phyloP scores from a whole-genome alignment of 2,797 vertebrate genomes.

The Hephaestus fuliginosus region DNA sequence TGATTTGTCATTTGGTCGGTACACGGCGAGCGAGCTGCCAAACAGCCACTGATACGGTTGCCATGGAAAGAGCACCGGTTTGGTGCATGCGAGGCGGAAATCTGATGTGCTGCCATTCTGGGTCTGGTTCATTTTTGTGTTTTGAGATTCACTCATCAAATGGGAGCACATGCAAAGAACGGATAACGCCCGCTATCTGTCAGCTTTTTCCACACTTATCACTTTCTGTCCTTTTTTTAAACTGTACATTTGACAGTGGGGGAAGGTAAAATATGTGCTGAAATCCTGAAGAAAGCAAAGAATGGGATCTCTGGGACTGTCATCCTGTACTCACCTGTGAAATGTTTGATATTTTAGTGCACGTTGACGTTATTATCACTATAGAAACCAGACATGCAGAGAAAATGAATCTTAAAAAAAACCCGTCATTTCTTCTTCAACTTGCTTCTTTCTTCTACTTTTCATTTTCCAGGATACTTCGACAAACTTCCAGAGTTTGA shows the following conservation, averaged over 20 bases:
- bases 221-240: slow-evolving; percentile 14
- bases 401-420: neutral
- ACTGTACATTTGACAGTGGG: neutral
- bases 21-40: slow-evolving; percentile 65
- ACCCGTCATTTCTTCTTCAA: neutral
- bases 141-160: slow-evolving; percentile 41
- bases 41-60: slow-evolving; percentile 76
- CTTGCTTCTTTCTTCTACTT: neutral
- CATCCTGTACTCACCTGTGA: slow-evolving; percentile 23
- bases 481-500: slow-evolving; percentile 44
- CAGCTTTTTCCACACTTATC: slow-evolving; percentile 8
- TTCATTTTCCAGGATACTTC: slow-evolving; percentile 19
- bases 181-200: slow-evolving; percentile 34
- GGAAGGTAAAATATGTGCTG: slow-evolving; percentile 11
- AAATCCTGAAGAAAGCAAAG: slow-evolving; percentile 43
- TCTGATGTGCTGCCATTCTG: slow-evolving; percentile 68
- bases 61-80: slow-evolving; percentile 74
- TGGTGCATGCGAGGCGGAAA: slow-evolving; percentile 63
- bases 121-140: slow-evolving; percentile 43
- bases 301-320: slow-evolving; percentile 17
- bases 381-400: slow-evolving; percentile 11
- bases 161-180: slow-evolving; percentile 45
- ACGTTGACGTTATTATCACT: slow-evolving; percentile 12
- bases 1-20: slow-evolving; percentile 74
- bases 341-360: slow-evolving; percentile 12